Conservation (phyloP, 2,113 vertebrate genomes). For the Tachysurus vachellii region DNA sequence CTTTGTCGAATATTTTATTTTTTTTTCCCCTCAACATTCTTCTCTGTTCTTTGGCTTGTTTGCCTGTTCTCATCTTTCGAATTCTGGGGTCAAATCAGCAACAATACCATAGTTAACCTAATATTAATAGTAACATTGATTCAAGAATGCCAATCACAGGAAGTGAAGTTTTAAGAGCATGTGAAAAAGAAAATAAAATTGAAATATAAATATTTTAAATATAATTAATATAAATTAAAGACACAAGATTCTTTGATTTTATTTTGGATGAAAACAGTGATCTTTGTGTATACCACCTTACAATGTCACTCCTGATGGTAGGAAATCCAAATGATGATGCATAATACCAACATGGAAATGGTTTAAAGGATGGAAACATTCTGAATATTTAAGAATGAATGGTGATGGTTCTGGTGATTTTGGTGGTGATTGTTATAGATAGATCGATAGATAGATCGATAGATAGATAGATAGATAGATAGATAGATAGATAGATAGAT, state of each 20-base stretch:
- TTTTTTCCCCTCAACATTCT: background rate
- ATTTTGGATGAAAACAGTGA: constrained; percentile 22
- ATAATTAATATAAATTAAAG: too few relatives aligned
- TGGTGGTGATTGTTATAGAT: background rate
- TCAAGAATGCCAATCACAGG: background rate
- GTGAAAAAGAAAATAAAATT: background rate
- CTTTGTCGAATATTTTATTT: background rate
- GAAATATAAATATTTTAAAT: too few relatives aligned
- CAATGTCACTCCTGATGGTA: background rate
- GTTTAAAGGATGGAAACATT: background rate
- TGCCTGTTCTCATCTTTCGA: background rate
- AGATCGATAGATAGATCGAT: background rate
- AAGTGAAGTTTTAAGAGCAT: background rate
- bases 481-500: background rate
- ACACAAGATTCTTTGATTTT: constrained; percentile 46
- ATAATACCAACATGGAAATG: background rate
- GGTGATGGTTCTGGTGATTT: too few relatives aligned
- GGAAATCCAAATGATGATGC: background rate
- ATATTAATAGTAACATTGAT: background rate
- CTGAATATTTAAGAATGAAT: background rate
- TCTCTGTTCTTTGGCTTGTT: background rate
- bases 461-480: background rate
- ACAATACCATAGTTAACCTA: background rate
- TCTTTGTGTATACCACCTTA: background rate
- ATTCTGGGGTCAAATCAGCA: background rate